These are phyloP conservation scores for Mesembrinibis cayennensis DNA, from an alignment of 2,113 vertebrate genomes.

Conservation along the genomic window DNA sequence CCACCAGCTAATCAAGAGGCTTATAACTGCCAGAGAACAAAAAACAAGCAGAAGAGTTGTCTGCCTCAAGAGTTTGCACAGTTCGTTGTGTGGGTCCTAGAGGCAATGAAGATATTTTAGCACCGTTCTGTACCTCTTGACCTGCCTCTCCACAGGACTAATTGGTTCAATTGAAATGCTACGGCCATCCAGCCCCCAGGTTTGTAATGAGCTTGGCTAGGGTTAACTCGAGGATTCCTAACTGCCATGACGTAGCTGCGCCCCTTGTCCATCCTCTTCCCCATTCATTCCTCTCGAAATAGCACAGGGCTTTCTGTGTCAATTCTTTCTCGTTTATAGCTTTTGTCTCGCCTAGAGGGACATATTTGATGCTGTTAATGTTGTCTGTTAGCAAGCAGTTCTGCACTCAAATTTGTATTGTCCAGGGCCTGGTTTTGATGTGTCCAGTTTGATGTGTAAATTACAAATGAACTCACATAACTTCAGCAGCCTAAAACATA, in stretches of 20 bases:
- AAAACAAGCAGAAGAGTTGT: neutral
- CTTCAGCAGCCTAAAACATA: neutral
- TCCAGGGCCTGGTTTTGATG: neutral
- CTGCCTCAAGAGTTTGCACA: neutral
- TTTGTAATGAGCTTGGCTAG: neutral
- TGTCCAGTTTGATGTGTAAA: neutral
- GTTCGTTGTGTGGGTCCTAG: neutral
- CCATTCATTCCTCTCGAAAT: neutral
- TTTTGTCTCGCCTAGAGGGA: neutral
- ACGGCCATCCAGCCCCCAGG: neutral
- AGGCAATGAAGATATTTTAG: neutral
- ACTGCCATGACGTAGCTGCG: neutral
- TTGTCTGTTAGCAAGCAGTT: neutral
- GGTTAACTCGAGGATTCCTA: neutral
- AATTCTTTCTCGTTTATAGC: neutral
- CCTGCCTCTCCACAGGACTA: neutral
- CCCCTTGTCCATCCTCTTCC: neutral
- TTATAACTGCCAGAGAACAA: neutral
- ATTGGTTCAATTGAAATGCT: neutral
- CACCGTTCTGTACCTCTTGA: neutral
- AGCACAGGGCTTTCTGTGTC: neutral
- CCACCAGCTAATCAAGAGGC: neutral
- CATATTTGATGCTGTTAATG: neutral
- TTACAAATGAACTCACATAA: neutral
- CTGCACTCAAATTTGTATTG: neutral